Base-by-base conservation (phyloP, 2,113 vertebrate genomes). In the Corythoichthys intestinalis region DNA sequence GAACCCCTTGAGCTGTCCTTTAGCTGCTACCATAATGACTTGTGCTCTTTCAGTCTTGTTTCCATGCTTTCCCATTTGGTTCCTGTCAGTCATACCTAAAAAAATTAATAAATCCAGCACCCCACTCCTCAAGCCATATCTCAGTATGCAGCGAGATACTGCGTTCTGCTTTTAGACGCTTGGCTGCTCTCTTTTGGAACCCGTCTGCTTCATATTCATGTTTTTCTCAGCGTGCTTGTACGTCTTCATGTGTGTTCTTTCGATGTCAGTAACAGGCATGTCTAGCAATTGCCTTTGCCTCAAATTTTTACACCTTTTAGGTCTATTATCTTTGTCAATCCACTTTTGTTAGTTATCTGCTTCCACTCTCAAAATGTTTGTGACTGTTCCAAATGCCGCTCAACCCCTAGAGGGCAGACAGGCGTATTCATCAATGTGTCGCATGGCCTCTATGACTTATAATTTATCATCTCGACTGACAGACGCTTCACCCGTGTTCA, bases 381-480 rank as follows among this genome's bases (percentile, higher is more conserved):
- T 12, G 53, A 56, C 53, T 56, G 53, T 34, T 56, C 80, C 34
- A 77, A 66, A 78, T 78, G 65, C 73, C 65, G 15, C 49, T 59
- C 47, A 58, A 56, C 73, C 48, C 67, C 60, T 66, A 57, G 56
- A 77, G 74, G 73, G 64, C 66, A 81, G 78, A 85, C 12, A 57
- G 34, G 56, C 81, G 20, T 84, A 79, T 89, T 88, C 83, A 79
- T 54, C 73, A 82, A 72, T 89, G 87, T 87, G 73, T 69, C 74
- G 84, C 77, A 71, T 76, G 74, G 81, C 73, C 80, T 60, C 62
- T 84, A 66, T 76, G 81, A 88, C 68, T 85, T 81, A 87, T 85
- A 81, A 90, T 86, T 77, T 85, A 88, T 91, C 79, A 86, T 81
- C 60, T 65, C 9, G 48, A 63, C 34, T 83, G 86, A 86, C 85